Base-by-base conservation (phyloP, 2,113 vertebrate species). In the Chaenocephalus aceratus region DNA sequence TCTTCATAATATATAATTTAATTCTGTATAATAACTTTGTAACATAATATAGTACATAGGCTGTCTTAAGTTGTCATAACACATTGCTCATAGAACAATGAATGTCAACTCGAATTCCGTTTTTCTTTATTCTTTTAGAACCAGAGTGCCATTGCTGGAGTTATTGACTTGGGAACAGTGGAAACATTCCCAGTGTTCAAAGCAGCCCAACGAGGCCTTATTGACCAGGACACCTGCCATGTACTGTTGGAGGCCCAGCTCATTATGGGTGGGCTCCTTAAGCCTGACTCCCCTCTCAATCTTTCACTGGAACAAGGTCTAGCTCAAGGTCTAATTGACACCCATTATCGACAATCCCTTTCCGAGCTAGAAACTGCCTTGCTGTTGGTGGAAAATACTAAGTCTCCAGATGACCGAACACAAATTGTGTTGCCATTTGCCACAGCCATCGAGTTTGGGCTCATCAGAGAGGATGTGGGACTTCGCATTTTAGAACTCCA, bases 151-250 rank as follows among this genome's bases (percentile, higher is more conserved):
- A 95, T 99, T 88, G 96, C 95, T 82, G 98, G 98, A 93, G 97
- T 99, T 82, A 97, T 99, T 70, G 97, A 99, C 92, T 94, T 99
- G 93, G 96, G 96, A 90, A 97, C 97, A 0, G 95, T 97, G 95
- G 97, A 99, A 94, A 97, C 96, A 64, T 96, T 98, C 90, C 95
- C 97, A 62, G 92, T 99, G 69, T 98, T 96, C 91, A 95, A 82
- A 91, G 97, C 98, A 65, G 96, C 97, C 89, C 96, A 96, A 83
- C 96, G 93, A 76, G 98, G 98, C 80, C 96, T 99, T 0, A 96
- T 99, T 90, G 98, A 99, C 92, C 97, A 97, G 91, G 98, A 99
- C 83, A 98, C 97, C 6, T 96, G 97, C 87, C 90, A 89, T 0
- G 83, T 88, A 0, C 96, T 99, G 41, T 84, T 99, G 90, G 96